phyloP scores from a whole-genome alignment of 1,140 invertebrate species.

The Eriocheir sinensis region DNA sequence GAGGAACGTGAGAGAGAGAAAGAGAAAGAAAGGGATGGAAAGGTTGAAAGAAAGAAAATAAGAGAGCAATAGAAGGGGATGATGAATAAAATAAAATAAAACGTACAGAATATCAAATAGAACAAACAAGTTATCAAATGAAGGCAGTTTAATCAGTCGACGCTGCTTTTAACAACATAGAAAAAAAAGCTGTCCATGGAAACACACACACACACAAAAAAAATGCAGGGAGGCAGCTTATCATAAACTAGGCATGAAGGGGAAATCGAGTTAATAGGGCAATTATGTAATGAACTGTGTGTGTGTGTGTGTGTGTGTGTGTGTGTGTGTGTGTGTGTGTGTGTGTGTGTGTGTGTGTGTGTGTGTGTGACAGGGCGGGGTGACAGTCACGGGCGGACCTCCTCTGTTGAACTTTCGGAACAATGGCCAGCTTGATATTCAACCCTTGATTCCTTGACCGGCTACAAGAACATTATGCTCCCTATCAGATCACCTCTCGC shows the following conservation, averaged over 20 bases:
- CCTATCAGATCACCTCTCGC: slow-evolving; percentile 18
- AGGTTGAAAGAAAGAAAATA: neutral
- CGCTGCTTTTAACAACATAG: too few species aligned
- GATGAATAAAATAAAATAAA: neutral
- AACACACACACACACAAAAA: too few species aligned
- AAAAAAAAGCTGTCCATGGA: too few species aligned
- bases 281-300: neutral
- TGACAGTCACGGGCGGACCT: too few species aligned
- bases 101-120: neutral
- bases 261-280: too few species aligned
- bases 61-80: neutral
- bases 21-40: too few species aligned
- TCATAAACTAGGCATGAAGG: too few species aligned
- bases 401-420: neutral
- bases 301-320: slow-evolving; percentile 14
- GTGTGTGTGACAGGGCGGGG: slow-evolving; percentile 2
- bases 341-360: slow-evolving; percentile 37
- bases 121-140: too few species aligned
- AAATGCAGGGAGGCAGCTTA: too few species aligned
- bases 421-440: slow-evolving; percentile 26
- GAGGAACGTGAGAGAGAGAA: neutral
- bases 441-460: neutral
- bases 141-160: too few species aligned
- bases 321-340: slow-evolving; percentile 39
- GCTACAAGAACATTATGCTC: slow-evolving; percentile 18